Percentiles rank a stretch among this genome's conserved stretches.
phyloP scores from a whole-genome alignment of 1,140 invertebrate species.

The Nautilus pompilius region DNA sequence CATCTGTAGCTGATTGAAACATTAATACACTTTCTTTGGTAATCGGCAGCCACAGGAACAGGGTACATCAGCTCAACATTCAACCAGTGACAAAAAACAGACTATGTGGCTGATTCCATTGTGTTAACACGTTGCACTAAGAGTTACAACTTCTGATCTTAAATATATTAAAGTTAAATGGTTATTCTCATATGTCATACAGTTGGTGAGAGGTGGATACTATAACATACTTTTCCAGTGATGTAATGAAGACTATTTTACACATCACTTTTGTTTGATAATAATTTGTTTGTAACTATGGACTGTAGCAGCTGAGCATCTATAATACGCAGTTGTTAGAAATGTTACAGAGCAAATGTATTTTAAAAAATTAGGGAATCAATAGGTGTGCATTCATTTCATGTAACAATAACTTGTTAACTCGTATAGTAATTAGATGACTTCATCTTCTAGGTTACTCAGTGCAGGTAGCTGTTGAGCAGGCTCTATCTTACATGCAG shows the following conservation, averaged over 20 bases:
- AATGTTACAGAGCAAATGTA: background rate
- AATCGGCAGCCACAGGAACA: background rate
- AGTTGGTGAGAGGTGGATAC: background rate
- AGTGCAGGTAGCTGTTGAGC: conserved; percentile 63
- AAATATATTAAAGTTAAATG: no score
- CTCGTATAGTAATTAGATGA: background rate
- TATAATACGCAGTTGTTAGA: background rate
- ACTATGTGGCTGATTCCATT: background rate
- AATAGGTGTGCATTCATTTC: conserved; percentile 4
- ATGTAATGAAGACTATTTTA: background rate
- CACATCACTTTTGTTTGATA: background rate
- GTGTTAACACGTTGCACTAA: no score
- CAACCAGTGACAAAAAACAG: background rate
- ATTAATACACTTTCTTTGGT: background rate
- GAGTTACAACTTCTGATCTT: no score
- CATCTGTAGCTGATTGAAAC: background rate
- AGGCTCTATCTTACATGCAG: conserved; percentile 66
- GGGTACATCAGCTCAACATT: background rate
- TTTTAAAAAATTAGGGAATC: background rate
- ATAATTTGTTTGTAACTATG: background rate
- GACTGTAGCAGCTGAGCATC: background rate
- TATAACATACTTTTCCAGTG: background rate
- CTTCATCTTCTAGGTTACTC: conserved; percentile 30
- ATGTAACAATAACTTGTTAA: background rate
- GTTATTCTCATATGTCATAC: no score